A percentile compares a stretch with the other conserved stretches of the same genome.
Evolutionary conservation across 2,888 invertebrate species (phyloP).

Genomic region (Eristalis pertinax): DNA sequence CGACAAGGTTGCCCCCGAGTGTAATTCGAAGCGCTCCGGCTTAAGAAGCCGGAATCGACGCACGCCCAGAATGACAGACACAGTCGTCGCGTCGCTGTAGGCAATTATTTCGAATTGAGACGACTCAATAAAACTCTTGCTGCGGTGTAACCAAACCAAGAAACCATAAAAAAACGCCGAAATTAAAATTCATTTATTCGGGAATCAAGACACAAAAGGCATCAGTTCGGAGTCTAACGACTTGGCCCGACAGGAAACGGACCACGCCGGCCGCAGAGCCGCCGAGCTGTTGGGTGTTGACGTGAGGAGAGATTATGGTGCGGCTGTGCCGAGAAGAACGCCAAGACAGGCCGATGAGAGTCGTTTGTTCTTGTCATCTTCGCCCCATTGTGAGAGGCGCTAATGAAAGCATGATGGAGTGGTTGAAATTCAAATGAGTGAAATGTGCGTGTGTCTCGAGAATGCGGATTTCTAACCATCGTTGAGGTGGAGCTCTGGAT

Average conservation of each 20-base stretch:
- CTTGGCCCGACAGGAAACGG: neutral
- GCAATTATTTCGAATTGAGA: neutral
- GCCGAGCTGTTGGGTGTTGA: neutral
- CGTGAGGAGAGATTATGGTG: neutral
- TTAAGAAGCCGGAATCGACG: slow-evolving; percentile 37
- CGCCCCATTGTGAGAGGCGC: neutral
- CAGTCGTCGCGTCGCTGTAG: neutral
- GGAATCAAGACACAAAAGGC: slow-evolving; percentile 10
- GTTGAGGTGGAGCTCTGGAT: neutral
- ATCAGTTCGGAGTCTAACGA: neutral
- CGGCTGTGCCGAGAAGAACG: neutral
- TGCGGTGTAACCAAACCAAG: neutral
- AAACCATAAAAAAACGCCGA: neutral
- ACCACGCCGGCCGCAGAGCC: neutral
- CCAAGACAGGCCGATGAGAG: neutral
- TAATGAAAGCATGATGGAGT: slow-evolving; percentile 33
- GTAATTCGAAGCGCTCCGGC: slow-evolving; percentile 27
- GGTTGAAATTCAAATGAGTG: slow-evolving; percentile 26
- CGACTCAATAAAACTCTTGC: neutral
- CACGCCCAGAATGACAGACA: neutral
- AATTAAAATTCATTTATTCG: slow-evolving; percentile 46
- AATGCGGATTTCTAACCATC: slow-evolving; percentile 35
- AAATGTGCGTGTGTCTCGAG: slow-evolving; percentile 15
- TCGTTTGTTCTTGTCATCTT: slow-evolving; percentile 7
- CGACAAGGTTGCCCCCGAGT: slow-evolving; percentile 20